These are phyloP conservation scores for Cydia splendana DNA, from an alignment of 1,140 invertebrate species.

Conservation along the genomic window DNA sequence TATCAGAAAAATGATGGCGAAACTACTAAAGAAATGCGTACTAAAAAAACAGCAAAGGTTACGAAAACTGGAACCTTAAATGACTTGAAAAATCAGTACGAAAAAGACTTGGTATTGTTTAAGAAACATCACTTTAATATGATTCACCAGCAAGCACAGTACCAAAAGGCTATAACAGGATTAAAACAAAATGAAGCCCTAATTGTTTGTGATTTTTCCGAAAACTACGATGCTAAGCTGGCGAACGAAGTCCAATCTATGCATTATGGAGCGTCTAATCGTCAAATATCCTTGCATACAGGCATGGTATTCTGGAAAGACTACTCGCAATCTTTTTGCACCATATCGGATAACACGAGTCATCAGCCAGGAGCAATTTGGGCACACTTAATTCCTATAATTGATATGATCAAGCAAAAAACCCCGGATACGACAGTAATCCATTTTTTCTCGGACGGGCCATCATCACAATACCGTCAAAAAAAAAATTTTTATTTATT, in stretches of 20 bases:
- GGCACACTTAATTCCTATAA: constrained; percentile 30
- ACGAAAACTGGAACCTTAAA: constrained; percentile 23
- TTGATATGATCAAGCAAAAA: constrained; percentile 14
- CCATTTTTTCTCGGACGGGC: constrained; percentile 33
- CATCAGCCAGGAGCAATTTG: constrained; percentile 41
- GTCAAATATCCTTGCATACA: constrained; percentile 36
- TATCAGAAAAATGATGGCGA: constrained; percentile 12
- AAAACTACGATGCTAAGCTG: constrained; percentile 39
- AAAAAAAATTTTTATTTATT: constrained; percentile 37
- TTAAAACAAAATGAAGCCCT: constrained; percentile 32
- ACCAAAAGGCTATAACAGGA: constrained; percentile 22
- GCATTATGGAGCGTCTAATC: constrained; percentile 40
- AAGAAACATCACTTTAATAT: constrained; percentile 39
- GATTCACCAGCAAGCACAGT: constrained; percentile 34
- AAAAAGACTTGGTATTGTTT: constrained; percentile 33
- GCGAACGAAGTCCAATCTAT: constrained; percentile 37
- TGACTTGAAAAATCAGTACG: constrained; percentile 28
- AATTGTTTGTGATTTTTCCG: constrained; percentile 40
- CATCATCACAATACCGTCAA: constrained; percentile 34
- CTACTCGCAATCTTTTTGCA: constrained; percentile 36
- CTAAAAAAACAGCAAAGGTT: constrained; percentile 13
- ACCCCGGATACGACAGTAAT: constrained; percentile 22
- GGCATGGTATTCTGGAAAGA: constrained; percentile 35
- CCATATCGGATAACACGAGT: constrained; percentile 34
- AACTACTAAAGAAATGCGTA: background rate